Conservation (phyloP, 2,888 invertebrate genomes). For the Iselma pallidipennis region DNA sequence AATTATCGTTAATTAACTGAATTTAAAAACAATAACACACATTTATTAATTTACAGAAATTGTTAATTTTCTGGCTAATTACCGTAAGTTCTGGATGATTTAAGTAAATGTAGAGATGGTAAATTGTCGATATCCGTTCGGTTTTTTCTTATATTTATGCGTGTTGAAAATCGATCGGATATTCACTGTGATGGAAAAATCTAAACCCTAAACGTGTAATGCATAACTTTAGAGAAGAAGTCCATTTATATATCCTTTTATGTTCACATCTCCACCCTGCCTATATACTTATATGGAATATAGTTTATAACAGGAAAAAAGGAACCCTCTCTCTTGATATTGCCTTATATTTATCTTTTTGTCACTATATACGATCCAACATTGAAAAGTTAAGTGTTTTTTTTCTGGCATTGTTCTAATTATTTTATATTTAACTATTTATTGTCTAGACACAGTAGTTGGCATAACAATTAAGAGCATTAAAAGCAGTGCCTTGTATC, state of each 20-base stretch:
- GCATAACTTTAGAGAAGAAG: slow-evolving; percentile 21
- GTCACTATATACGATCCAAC: slow-evolving; percentile 17
- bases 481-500: slow-evolving; percentile 27
- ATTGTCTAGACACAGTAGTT: neutral
- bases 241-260: slow-evolving; percentile 21
- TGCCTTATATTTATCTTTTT: slow-evolving; percentile 22
- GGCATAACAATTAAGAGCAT: slow-evolving; percentile 20
- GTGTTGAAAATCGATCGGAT: neutral
- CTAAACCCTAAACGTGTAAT: slow-evolving; percentile 14
- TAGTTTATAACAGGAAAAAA: slow-evolving; percentile 19
- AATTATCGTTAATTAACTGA: neutral
- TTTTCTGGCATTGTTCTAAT: neutral
- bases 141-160: neutral
- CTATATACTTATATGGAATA: slow-evolving; percentile 13
- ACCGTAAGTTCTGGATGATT: too few relatives aligned
- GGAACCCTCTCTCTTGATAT: slow-evolving; percentile 13
- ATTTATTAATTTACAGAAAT: neutral
- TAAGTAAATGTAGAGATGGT: too few relatives aligned
- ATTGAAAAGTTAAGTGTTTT: slow-evolving; percentile 9
- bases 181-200: slow-evolving; percentile 15
- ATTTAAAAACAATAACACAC: neutral
- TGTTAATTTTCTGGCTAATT: neutral
- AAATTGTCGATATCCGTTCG: neutral
- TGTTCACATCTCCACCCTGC: slow-evolving; percentile 17
- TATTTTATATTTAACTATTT: neutral